Conservation (phyloP, 1,140 invertebrate genomes). For the Bursaphelenchus mucronatus region DNA sequence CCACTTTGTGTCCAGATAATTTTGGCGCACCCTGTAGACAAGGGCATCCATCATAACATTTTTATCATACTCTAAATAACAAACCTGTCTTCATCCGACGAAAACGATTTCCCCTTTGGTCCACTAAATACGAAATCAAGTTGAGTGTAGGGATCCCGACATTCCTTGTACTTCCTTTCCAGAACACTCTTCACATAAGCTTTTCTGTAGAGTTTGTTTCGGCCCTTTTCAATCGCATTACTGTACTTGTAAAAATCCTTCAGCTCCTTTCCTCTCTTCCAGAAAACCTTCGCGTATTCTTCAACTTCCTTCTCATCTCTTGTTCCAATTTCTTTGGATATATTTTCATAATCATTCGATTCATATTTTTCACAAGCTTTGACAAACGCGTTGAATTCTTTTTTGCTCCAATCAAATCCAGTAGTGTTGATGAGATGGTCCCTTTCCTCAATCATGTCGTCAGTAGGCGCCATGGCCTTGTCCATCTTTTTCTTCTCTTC, state of each 20-base stretch:
- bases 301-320: constrained; percentile 90
- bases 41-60: background rate
- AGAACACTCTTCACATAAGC: constrained; percentile 67
- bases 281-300: constrained; percentile 94
- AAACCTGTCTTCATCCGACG: constrained; percentile 90
- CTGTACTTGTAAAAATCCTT: background rate
- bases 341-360: constrained; percentile 91
- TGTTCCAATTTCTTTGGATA: constrained; percentile 86
- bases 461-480: constrained; percentile 79
- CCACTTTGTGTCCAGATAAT: too few relatives aligned
- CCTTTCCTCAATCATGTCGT: constrained; percentile 84
- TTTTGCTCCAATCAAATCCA: constrained; percentile 64
- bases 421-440: constrained; percentile 74
- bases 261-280: constrained; percentile 93
- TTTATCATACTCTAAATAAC: background rate
- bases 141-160: too few relatives aligned
- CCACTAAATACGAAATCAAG: too few relatives aligned
- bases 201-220: background rate
- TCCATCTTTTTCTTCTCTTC: constrained; percentile 96
- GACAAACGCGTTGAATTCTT: constrained; percentile 97
- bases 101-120: constrained; percentile 67
- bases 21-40: too few relatives aligned
- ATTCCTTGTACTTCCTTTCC: constrained; percentile 96
- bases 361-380: constrained; percentile 98
- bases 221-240: constrained; percentile 1